Conservation (phyloP, 2,113 vertebrate genomes). For the Python bivittatus region DNA sequence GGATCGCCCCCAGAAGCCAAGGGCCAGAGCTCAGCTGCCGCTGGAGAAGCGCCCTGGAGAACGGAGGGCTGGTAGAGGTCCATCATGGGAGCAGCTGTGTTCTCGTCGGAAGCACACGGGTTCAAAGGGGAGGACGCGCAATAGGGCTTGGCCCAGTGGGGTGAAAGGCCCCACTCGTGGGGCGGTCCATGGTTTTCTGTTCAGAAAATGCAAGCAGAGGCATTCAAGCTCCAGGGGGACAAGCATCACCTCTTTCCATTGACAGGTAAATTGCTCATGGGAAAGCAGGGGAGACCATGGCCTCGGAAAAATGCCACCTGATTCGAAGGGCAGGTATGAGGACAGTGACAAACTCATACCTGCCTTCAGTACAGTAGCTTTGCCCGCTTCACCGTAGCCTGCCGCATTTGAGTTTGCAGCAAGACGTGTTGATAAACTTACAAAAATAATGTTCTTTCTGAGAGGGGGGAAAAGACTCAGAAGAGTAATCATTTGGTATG, state of each 20-base stretch:
- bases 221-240: neutral
- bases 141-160: constrained; percentile 70
- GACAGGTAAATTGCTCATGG: neutral
- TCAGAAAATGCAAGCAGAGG: neutral
- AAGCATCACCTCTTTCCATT: neutral
- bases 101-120: constrained; percentile 39
- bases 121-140: constrained; percentile 46
- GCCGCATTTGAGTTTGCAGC: too few species aligned
- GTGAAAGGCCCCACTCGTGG: constrained; percentile 71
- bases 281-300: too few species aligned
- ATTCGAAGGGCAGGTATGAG: too few species aligned
- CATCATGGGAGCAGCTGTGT: constrained; percentile 18
- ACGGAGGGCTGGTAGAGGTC: constrained; percentile 57
- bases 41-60: constrained; percentile 41
- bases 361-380: too few species aligned
- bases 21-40: constrained; percentile 67
- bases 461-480: too few species aligned
- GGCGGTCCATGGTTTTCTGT: constrained; percentile 60
- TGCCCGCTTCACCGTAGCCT: too few species aligned
- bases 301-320: too few species aligned
- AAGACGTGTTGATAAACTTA: too few species aligned
- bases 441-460: too few species aligned
- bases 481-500: too few species aligned
- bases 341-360: too few species aligned
- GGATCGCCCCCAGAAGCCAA: constrained; percentile 55